These are phyloP conservation scores for Salmo trutta DNA, from an alignment of 2,797 vertebrate genomes.

Conservation along the genomic window DNA sequence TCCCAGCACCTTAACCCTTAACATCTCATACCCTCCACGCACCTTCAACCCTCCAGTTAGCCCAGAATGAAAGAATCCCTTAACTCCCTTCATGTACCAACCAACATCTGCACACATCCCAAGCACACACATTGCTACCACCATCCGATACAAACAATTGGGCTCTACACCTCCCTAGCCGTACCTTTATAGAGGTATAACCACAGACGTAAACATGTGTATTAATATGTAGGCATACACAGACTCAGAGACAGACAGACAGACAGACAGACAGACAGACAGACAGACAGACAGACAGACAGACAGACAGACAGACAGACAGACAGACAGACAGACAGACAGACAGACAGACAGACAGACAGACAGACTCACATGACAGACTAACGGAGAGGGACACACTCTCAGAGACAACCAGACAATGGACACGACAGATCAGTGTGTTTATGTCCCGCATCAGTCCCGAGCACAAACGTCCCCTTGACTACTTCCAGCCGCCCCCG, in stretches of 20 bases:
- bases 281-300: constrained; percentile 13
- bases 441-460: constrained; percentile 77
- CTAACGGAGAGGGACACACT: constrained; percentile 44
- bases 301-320: not conserved
- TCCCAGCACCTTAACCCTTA: constrained; percentile 61
- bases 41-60: constrained; percentile 57
- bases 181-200: not conserved
- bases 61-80: constrained; percentile 48
- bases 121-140: not conserved
- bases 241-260: constrained; percentile 12
- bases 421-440: constrained; percentile 62
- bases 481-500: constrained; percentile 67
- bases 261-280: constrained; percentile 11
- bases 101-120: not conserved
- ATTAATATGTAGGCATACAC: not conserved
- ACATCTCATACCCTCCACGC: constrained; percentile 71
- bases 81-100: constrained; percentile 36
- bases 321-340: constrained; percentile 21
- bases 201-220: not conserved
- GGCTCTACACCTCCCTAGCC: not conserved
- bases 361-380: constrained; percentile 27
- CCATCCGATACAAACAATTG: not conserved
- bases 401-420: constrained; percentile 63
- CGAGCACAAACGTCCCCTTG: constrained; percentile 72
- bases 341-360: constrained; percentile 8